Percentiles rank a stretch among this genome's conserved stretches.
phyloP scores from a whole-genome alignment of 2,113 vertebrate species.

The Paracanthobrama guichenoti region DNA sequence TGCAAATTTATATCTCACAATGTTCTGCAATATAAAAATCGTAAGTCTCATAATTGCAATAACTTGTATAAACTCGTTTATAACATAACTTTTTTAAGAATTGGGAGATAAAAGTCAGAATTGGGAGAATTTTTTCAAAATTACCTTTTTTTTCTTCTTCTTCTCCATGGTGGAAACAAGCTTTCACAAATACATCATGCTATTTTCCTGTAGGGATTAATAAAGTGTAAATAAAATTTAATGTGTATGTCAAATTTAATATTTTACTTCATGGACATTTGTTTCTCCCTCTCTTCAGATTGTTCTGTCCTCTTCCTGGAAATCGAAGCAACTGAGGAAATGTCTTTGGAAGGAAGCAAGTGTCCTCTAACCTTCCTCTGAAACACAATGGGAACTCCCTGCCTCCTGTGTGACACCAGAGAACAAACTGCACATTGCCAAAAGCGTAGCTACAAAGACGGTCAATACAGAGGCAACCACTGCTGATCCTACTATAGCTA shows the following conservation, averaged over 20 bases:
- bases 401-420: conserved; percentile 21
- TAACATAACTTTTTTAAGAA: no score
- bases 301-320: conserved; percentile 28
- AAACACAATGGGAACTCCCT: conserved; percentile 53
- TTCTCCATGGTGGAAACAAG: no score
- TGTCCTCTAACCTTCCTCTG: conserved; percentile 20
- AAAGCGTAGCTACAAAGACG: neutral
- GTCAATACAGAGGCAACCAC: neutral
- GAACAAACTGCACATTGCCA: conserved; percentile 15
- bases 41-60: no score
- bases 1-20: no score
- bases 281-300: neutral
- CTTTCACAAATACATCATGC: neutral
- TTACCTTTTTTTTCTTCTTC: no score
- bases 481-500: conserved; percentile 3
- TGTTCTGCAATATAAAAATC: no score
- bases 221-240: neutral
- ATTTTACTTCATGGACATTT: neutral
- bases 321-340: neutral
- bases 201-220: neutral
- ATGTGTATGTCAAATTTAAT: neutral
- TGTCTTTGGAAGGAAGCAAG: conserved; percentile 40
- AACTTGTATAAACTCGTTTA: no score
- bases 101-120: no score
- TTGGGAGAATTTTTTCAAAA: no score